Evolutionary conservation across 2,113 vertebrate genomes (phyloP).

Genomic region (Eurypyga helias): DNA sequence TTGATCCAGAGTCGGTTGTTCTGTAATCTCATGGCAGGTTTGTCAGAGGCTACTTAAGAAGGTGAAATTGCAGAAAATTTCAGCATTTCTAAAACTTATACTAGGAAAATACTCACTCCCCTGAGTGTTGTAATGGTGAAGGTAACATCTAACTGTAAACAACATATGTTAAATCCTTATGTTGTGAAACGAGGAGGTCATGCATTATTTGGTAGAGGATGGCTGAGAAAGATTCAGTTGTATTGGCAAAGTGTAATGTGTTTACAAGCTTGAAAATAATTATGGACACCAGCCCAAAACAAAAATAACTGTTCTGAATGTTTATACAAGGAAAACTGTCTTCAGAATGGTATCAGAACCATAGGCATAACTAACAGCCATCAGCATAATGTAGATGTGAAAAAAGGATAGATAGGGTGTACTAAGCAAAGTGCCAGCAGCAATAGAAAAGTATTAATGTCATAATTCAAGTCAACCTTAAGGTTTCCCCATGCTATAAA

Average conservation of each 20-base stretch:
- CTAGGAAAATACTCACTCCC: background rate
- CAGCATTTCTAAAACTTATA: constrained; percentile 14
- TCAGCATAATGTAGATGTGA: background rate
- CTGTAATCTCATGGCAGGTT: constrained; percentile 11
- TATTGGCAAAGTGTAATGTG: background rate
- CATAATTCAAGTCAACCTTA: background rate
- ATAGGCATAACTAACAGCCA: background rate
- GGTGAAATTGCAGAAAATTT: constrained; percentile 45
- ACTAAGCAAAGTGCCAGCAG: background rate
- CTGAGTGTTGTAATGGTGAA: constrained; percentile 48
- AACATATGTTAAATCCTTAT: constrained; percentile 68
- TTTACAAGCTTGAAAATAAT: constrained; percentile 29
- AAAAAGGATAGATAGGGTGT: background rate
- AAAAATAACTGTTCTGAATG: constrained; percentile 2
- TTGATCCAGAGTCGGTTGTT: background rate
- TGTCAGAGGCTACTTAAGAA: constrained; percentile 31
- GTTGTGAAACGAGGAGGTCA: constrained; percentile 42
- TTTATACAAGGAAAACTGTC: background rate
- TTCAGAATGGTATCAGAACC: background rate
- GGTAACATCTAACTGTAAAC: constrained; percentile 57
- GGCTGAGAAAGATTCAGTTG: constrained; percentile 40
- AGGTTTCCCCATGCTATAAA: background rate
- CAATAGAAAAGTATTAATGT: background rate
- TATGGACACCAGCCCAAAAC: constrained; percentile 12
- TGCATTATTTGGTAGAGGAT: constrained; percentile 51